These are phyloP conservation scores for Rhingia campestris DNA, from an alignment of 2,888 invertebrate species.

Conservation along the genomic window DNA sequence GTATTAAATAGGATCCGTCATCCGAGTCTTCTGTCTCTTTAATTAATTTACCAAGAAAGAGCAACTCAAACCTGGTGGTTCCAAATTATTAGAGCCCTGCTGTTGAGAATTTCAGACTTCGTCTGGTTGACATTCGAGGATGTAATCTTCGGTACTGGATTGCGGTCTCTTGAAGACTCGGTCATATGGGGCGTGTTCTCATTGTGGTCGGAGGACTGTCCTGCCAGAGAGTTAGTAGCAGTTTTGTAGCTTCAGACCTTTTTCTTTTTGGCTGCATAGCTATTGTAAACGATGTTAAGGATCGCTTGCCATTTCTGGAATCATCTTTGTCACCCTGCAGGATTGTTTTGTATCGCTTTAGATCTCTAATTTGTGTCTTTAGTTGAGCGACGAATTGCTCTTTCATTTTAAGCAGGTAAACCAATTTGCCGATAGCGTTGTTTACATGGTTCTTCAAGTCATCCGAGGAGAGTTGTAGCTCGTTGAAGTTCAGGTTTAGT, in stretches of 20 bases:
- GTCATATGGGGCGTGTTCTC: slow-evolving; percentile 27
- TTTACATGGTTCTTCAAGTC: slow-evolving; percentile 95
- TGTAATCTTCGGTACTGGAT: slow-evolving; percentile 23
- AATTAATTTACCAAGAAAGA: too few relatives aligned
- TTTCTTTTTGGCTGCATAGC: slow-evolving; percentile 81
- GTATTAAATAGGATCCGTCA: too few relatives aligned
- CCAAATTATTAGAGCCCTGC: slow-evolving; percentile 77
- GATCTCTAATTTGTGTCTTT: slow-evolving; percentile 97
- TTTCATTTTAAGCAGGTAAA: slow-evolving; percentile 97
- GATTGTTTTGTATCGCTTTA: slow-evolving; percentile 97
- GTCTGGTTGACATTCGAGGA: slow-evolving; percentile 31
- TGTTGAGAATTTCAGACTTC: slow-evolving; percentile 78
- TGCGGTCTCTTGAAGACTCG: too few relatives aligned
- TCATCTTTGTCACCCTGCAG: slow-evolving; percentile 91
- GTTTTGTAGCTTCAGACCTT: slow-evolving; percentile 49
- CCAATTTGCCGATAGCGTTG: slow-evolving; percentile 93
- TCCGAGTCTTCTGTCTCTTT: too few relatives aligned
- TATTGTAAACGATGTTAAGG: slow-evolving; percentile 77
- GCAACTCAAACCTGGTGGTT: too few relatives aligned
- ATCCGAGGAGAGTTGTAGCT: slow-evolving; percentile 89
- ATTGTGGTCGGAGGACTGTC: slow-evolving; percentile 32
- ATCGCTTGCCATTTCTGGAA: slow-evolving; percentile 74
- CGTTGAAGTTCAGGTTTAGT: slow-evolving; percentile 92
- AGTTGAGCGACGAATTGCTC: slow-evolving; percentile 97
- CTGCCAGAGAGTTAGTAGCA: slow-evolving; percentile 15